Evolutionary conservation across 2,797 vertebrate species (phyloP).

Genomic region (Novumbra hubbsi): DNA sequence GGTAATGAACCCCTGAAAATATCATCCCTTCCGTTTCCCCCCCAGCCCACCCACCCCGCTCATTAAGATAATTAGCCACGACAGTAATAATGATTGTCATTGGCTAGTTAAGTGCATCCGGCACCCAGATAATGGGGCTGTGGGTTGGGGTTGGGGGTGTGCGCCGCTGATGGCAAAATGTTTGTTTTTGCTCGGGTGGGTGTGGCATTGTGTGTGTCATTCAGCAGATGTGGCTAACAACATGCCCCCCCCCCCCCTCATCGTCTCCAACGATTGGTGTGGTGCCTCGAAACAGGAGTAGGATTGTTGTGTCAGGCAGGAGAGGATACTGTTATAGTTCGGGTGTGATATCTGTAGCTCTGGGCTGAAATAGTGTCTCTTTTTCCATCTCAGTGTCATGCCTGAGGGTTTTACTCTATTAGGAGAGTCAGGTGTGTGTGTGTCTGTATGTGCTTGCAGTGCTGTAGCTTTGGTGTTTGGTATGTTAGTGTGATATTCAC

Average conservation of each 20-base stretch:
- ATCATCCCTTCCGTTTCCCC: conserved; percentile 31
- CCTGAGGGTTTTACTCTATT: background rate
- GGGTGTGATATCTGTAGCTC: conserved; percentile 2
- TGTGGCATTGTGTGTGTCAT: conserved; percentile 20
- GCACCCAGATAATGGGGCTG: conserved; percentile 34
- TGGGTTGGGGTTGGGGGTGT: background rate
- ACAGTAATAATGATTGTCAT: conserved; percentile 15
- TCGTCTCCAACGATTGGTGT: background rate
- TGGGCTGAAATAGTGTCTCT: background rate
- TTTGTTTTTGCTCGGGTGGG: conserved; percentile 19
- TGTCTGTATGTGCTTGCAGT: background rate
- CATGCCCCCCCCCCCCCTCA: conserved; percentile 5
- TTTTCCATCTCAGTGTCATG: background rate
- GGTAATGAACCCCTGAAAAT: conserved; percentile 18
- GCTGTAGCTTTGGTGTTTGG: too few relatives aligned
- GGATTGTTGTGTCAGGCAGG: conserved; percentile 9
- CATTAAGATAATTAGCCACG: background rate
- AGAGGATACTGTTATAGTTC: conserved; percentile 15
- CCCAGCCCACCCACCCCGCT: background rate
- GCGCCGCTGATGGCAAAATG: conserved; percentile 12
- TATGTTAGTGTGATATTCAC: too few relatives aligned
- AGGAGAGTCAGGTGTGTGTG: background rate
- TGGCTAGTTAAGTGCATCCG: background rate
- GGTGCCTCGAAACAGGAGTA: conserved; percentile 11
- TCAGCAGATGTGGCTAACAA: conserved; percentile 15